A percentile compares a stretch with the other conserved stretches of the same genome.
phyloP scores from a whole-genome alignment of 1,140 invertebrate genomes.

The Drosophila obscura region DNA sequence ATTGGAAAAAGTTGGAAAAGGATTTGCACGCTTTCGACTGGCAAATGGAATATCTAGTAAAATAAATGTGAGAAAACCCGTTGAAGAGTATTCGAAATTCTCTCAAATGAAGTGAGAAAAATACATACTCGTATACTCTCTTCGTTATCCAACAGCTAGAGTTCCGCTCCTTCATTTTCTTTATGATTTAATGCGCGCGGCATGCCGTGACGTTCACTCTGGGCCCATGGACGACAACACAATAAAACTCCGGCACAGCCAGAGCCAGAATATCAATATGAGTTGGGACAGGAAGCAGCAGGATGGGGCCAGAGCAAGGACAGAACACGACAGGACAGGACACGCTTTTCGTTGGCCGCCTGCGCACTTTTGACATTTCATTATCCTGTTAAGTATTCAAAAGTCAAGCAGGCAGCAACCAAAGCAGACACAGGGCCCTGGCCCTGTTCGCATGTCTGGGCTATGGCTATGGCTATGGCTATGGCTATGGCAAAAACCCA shows the following conservation, averaged over 20 bases:
- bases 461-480: too few relatives aligned
- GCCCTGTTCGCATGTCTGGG: conserved; percentile 49
- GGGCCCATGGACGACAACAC: conserved; percentile 71
- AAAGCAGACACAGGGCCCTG: conserved; percentile 46
- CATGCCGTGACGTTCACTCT: conserved; percentile 77
- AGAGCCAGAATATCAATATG: conserved; percentile 37
- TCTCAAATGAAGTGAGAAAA: not conserved
- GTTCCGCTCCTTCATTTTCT: conserved; percentile 25
- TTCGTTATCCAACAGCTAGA: conserved; percentile 18
- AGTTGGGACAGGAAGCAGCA: not conserved
- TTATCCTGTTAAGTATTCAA: conserved; percentile 82
- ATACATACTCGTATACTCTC: not conserved
- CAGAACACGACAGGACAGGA: conserved; percentile 27
- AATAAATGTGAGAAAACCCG: too few relatives aligned
- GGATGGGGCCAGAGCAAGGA: not conserved
- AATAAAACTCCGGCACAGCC: conserved; percentile 58
- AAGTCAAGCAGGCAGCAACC: conserved; percentile 69
- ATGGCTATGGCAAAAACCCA: not conserved
- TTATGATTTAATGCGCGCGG: conserved; percentile 81
- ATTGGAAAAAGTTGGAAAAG: too few relatives aligned
- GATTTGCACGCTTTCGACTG: too few relatives aligned
- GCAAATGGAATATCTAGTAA: too few relatives aligned
- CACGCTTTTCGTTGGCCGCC: conserved; percentile 58
- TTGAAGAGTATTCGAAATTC: conserved; percentile 17
- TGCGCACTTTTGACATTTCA: conserved; percentile 81